Evolutionary conservation across 2,113 vertebrate species (phyloP).

Genomic region (Catharus bicknelli): DNA sequence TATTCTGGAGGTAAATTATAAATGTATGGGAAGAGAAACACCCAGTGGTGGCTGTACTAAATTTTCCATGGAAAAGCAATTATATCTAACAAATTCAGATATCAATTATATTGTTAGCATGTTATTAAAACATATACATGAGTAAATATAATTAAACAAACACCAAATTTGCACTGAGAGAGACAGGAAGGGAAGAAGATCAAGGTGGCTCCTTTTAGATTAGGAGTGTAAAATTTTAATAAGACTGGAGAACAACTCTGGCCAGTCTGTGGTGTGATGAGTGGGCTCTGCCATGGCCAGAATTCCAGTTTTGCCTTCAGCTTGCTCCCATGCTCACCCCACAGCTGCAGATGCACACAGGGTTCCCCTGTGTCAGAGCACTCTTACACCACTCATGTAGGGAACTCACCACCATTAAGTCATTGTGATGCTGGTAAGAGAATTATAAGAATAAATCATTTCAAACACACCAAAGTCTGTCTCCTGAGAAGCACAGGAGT

Average conservation of each 20-base stretch:
- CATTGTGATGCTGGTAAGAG: background rate
- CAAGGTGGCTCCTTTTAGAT: background rate
- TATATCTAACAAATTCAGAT: background rate
- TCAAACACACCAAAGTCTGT: background rate
- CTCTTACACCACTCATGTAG: background rate
- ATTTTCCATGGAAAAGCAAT: background rate
- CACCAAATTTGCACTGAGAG: background rate
- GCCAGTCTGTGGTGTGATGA: background rate
- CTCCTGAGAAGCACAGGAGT: background rate
- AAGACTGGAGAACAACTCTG: background rate
- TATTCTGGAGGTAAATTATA: background rate
- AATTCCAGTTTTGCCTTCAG: background rate
- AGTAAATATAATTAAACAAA: background rate
- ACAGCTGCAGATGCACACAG: background rate
- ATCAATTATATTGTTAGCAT: background rate
- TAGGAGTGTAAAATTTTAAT: background rate
- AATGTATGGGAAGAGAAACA: background rate
- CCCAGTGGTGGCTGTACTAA: background rate
- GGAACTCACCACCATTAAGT: background rate
- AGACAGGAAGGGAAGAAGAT: background rate
- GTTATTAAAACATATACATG: background rate
- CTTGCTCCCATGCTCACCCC: no score
- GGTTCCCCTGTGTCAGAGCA: background rate
- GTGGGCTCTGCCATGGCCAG: fast-evolving
- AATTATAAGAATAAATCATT: background rate